Evolutionary conservation across 2,888 invertebrate genomes (phyloP).

Genomic region (Acleris sparsana): DNA sequence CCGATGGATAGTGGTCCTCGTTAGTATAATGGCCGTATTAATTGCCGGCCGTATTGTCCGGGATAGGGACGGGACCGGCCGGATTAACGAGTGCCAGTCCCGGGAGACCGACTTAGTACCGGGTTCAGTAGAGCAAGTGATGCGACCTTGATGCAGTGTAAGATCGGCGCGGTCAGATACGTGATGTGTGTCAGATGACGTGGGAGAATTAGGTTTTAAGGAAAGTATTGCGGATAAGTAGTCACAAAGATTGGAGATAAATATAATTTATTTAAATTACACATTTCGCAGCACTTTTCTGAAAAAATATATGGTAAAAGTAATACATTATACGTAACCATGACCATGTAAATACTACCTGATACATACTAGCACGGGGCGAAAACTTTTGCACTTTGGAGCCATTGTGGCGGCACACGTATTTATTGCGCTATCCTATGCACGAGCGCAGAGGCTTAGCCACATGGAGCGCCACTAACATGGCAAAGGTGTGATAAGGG

Average conservation of each 20-base stretch:
- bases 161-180: neutral
- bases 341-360: conserved; percentile 6
- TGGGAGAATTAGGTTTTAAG: too few relatives aligned
- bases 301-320: conserved; percentile 25
- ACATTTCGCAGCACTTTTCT: too few relatives aligned
- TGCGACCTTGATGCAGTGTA: conserved; percentile 1
- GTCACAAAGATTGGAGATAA: too few relatives aligned
- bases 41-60: conserved; percentile 65
- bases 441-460: too few relatives aligned
- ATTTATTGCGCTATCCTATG: too few relatives aligned
- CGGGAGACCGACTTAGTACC: conserved; percentile 24
- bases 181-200: too few relatives aligned
- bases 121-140: conserved; percentile 19
- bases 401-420: too few relatives aligned
- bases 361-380: conserved; percentile 7
- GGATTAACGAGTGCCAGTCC: conserved; percentile 43
- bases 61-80: conserved; percentile 44
- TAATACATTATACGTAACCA: conserved; percentile 26
- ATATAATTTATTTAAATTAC: too few relatives aligned
- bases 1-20: conserved; percentile 53
- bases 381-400: too few relatives aligned
- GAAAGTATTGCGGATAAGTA: too few relatives aligned
- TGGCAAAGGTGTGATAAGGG: too few relatives aligned
- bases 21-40: conserved; percentile 70
- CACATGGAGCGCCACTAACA: too few relatives aligned